These are phyloP conservation scores for Myiothlypis coronata DNA, from an alignment of 2,797 vertebrate species.

Conservation along the genomic window DNA sequence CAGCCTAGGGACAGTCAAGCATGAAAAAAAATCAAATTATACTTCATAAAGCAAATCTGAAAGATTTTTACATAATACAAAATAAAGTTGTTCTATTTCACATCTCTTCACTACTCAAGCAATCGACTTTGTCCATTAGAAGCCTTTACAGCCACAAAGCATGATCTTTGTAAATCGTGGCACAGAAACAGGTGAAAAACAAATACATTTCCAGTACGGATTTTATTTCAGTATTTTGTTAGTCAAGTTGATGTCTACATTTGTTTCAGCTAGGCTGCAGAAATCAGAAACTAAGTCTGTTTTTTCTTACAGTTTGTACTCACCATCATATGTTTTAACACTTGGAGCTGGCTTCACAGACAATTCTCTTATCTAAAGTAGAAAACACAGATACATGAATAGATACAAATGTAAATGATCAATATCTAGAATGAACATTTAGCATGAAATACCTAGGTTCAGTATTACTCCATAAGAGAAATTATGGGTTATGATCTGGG, in stretches of 20 bases:
- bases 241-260: background rate
- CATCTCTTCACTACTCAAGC: background rate
- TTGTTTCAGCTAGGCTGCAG: background rate
- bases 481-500: background rate
- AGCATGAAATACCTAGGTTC: background rate
- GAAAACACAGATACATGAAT: background rate
- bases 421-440: background rate
- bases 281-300: background rate
- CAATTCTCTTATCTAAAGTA: conserved; percentile 74
- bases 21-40: background rate
- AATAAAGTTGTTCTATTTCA: background rate
- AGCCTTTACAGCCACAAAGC: background rate
- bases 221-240: background rate
- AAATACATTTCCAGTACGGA: background rate
- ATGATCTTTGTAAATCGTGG: background rate
- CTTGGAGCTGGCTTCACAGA: conserved; percentile 37
- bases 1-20: background rate
- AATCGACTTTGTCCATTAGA: background rate
- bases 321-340: conserved; percentile 54
- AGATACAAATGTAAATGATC: background rate
- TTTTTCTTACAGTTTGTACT: conserved; percentile 6
- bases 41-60: background rate
- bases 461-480: background rate
- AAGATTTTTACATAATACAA: background rate
- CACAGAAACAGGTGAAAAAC: background rate